Evolutionary conservation across 2,888 invertebrate genomes (phyloP), one percentile per base, ranked within the genome.

Genomic region (Amiota mariae): DNA sequence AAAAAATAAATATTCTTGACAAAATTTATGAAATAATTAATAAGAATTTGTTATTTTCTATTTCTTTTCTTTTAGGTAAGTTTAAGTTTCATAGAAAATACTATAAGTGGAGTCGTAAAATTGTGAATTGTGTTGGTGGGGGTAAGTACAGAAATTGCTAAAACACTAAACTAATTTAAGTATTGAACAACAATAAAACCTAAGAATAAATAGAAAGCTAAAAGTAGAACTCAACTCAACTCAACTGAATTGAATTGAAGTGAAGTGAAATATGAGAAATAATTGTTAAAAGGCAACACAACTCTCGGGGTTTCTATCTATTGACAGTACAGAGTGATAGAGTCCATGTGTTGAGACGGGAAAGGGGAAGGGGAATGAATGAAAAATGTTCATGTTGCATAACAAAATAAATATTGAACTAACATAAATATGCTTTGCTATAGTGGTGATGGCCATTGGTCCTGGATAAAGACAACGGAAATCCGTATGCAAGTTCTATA

Each of bases 401-500:
- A 59, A 59, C 12, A 20, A 59, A 59, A 20, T 18, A 59, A 20
- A 59, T 15, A 20, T 15, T 59, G 20, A 59, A 59, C n/a, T 59
- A 59, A 11, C 15, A 20, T 59, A 11, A 18, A 18, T 20, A 20
- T 59, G 54, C 54, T n/a, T 51, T 8, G 54, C 54, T n/a, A n/a
- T n/a, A 51, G 54, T 51, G 54, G 54, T n/a, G 12, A 12, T 12
- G 12, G 54, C 54, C 54, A n/a, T n/a, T 54, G 54, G n/a, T 54
- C 54, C 54, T 12, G 54, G n/a, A 12, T 54, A n/a, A 54, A n/a
- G n/a, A 54, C 12, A 36, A 24, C 86, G 83, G 83, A 83, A 78
- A 85, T 83, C 83, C 83, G 83, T 83, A 85, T 83, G 86, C 86
- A 83, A 82, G 36, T 18, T 81, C 86, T 81, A 83, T 83, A 83